Conservation (phyloP, 2,888 invertebrate species). For the Hypena proboscidalis region DNA sequence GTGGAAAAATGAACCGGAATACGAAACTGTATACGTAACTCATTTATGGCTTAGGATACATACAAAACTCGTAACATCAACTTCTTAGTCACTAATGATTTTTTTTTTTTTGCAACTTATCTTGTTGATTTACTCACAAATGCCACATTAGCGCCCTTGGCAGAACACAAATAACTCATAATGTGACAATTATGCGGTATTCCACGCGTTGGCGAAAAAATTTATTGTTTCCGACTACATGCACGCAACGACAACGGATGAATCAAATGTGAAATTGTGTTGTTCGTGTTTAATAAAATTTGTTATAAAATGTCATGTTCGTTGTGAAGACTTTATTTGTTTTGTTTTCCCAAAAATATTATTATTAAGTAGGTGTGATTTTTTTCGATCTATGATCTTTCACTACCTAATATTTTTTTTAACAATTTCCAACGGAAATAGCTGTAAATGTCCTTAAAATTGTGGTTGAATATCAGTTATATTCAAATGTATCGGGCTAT, state of each 20-base stretch:
- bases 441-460: no score
- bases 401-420: not conserved
- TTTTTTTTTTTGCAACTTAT: conserved; percentile 32
- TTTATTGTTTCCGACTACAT: conserved; percentile 74
- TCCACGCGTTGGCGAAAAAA: conserved; percentile 61
- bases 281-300: conserved; percentile 10
- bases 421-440: no score
- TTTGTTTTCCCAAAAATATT: no score
- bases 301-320: not conserved
- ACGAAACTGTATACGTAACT: no score
- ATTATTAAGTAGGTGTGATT: no score
- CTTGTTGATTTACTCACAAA: conserved; percentile 55
- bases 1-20: no score
- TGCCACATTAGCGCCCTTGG: conserved; percentile 60
- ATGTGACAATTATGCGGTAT: conserved; percentile 69
- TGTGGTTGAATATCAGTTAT: no score
- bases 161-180: conserved; percentile 70
- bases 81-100: conserved; percentile 5
- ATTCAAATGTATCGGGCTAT: no score
- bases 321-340: no score
- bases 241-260: conserved; percentile 31
- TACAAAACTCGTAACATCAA: no score
- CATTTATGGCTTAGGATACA: no score
- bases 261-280: conserved; percentile 12
- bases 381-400: not conserved